Conservation (phyloP, 2,888 invertebrate genomes). For the Amblyjoppa fuscipennis region DNA sequence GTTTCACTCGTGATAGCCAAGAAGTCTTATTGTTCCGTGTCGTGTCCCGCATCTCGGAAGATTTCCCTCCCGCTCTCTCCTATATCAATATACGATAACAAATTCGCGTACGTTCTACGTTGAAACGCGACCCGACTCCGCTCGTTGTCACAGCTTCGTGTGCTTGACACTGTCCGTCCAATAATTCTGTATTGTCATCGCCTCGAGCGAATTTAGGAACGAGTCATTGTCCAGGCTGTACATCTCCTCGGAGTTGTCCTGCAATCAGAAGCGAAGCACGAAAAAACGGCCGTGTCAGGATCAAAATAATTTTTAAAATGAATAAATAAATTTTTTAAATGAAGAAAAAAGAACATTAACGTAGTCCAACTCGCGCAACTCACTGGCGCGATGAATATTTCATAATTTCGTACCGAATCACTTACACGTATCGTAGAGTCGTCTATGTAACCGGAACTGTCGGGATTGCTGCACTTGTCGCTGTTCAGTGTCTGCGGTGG, state of each 20-base stretch:
- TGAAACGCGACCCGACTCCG: conserved; percentile 64
- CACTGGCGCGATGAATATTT: conserved; percentile 13
- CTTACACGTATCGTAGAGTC: conserved; percentile 94
- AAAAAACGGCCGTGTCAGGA: too few species aligned
- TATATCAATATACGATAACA: conserved; percentile 24
- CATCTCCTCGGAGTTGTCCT: conserved; percentile 98
- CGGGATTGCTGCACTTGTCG: conserved; percentile 93
- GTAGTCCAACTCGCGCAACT: conserved; percentile 4
- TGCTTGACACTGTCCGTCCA: conserved; percentile 97
- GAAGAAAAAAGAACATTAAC: background rate
- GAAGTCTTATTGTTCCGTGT: conserved; percentile 57
- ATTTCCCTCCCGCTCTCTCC: conserved; percentile 28
- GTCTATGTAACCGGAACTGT: conserved; percentile 94
- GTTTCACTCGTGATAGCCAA: conserved; percentile 66
- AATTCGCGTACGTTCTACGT: conserved; percentile 57
- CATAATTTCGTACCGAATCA: conserved; percentile 71
- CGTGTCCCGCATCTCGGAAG: conserved; percentile 48
- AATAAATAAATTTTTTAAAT: background rate
- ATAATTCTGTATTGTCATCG: conserved; percentile 97
- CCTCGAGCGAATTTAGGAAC: conserved; percentile 96
- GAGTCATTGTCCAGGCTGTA: conserved; percentile 97
- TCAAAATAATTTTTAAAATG: too few species aligned
- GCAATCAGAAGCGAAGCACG: conserved; percentile 77
- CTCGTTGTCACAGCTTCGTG: conserved; percentile 90
- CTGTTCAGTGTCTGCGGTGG: conserved; percentile 92